Evolutionary conservation across 2,888 invertebrate species (phyloP).

Genomic region (Agrilus mali): DNA sequence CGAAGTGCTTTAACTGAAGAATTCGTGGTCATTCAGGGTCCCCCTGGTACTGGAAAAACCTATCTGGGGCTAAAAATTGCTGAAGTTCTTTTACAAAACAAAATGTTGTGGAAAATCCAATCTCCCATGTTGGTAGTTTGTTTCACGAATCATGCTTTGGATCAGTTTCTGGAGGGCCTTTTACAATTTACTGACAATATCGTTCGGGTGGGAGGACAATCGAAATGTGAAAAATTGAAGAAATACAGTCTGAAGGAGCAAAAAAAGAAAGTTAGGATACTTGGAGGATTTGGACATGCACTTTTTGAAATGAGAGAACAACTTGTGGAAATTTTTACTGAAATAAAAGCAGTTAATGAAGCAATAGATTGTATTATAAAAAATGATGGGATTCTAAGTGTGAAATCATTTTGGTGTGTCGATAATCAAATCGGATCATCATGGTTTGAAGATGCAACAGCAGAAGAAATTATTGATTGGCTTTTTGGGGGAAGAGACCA

Average conservation of each 20-base stretch:
- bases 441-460: constrained; percentile 26
- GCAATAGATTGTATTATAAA: too few species aligned
- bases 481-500: constrained; percentile 11
- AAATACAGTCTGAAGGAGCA: constrained; percentile 38
- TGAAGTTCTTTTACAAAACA: constrained; percentile 49
- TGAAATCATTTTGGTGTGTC: too few species aligned
- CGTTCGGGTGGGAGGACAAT: constrained; percentile 57
- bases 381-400: too few species aligned
- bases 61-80: constrained; percentile 66
- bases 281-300: background rate
- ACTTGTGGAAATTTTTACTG: background rate
- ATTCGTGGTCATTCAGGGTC: constrained; percentile 72
- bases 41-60: constrained; percentile 83
- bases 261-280: background rate
- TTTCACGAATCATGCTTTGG: constrained; percentile 77
- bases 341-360: too few species aligned
- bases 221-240: constrained; percentile 43
- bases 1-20: constrained; percentile 55
- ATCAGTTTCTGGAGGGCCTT: constrained; percentile 70
- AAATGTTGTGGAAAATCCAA: constrained; percentile 30
- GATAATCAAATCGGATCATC: too few species aligned
- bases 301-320: background rate
- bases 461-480: constrained; percentile 17
- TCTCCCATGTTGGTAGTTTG: constrained; percentile 64
- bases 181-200: constrained; percentile 44